Evolutionary conservation across 2,888 invertebrate genomes (phyloP).

Genomic region (Lysandra bellargus): DNA sequence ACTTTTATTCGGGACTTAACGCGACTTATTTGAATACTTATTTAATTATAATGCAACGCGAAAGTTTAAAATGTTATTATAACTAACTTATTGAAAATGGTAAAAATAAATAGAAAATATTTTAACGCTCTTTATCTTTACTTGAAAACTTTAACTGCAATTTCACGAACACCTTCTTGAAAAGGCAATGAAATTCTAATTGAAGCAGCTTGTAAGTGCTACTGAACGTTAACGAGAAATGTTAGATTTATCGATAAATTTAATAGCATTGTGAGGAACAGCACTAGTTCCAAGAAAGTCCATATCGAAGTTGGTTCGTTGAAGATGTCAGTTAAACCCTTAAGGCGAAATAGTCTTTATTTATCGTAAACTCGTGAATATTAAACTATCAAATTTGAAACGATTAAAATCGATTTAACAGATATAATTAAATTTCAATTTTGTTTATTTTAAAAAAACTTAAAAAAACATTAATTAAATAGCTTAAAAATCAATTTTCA

Average conservation of each 20-base stretch:
- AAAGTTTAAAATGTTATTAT: no score
- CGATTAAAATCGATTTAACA: not conserved
- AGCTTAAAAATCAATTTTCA: not conserved
- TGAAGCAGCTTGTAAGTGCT: conserved; percentile 7
- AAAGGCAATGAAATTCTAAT: not conserved
- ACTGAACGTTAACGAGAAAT: not conserved
- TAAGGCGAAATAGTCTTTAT: conserved; percentile 53
- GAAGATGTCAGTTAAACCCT: conserved; percentile 64
- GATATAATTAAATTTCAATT: no score
- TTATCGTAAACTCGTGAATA: not conserved
- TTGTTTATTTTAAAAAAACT: no score
- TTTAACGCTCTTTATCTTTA: not conserved
- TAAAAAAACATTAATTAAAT: not conserved
- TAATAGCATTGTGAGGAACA: conserved; percentile 34
- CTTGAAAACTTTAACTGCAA: not conserved
- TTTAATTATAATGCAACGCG: no score
- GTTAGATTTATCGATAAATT: conserved; percentile 22
- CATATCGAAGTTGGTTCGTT: conserved; percentile 56
- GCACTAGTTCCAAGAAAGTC: conserved; percentile 50
- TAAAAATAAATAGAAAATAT: not conserved
- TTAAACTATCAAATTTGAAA: conserved; percentile 49
- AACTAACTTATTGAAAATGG: not conserved
- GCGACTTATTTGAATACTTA: no score
- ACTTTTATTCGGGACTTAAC: no score
- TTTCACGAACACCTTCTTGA: not conserved